Conservation (phyloP, 2,113 vertebrate species). For the Kryptolebias marmoratus region DNA sequence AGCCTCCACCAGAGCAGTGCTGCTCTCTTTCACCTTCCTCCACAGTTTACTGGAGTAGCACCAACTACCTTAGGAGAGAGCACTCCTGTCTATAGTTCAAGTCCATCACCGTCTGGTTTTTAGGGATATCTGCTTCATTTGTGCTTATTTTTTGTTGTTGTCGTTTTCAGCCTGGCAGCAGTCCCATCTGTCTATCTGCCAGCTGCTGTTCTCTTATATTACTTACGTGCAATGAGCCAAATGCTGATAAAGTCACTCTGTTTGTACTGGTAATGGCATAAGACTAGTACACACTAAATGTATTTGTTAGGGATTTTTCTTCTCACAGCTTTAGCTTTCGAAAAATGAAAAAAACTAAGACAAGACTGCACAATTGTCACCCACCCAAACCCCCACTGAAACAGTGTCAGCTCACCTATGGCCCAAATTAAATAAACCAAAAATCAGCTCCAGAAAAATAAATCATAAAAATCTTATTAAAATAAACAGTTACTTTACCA, state of each 20-base stretch:
- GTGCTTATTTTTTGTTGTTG: neutral
- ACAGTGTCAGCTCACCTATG: too few species aligned
- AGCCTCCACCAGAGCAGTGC: slow-evolving; percentile 9
- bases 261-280: neutral
- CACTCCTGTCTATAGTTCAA: neutral
- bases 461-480: too few species aligned
- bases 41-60: neutral
- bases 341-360: too few species aligned
- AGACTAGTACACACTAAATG: neutral
- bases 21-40: slow-evolving; percentile 16
- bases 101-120: slow-evolving; percentile 21
- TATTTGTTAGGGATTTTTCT: too few species aligned
- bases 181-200: slow-evolving; percentile 16
- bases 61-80: slow-evolving; percentile 7
- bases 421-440: too few species aligned
- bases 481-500: too few species aligned
- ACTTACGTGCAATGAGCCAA: neutral
- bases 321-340: too few species aligned
- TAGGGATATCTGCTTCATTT: neutral
- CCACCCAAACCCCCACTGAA: too few species aligned
- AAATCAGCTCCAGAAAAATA: too few species aligned
- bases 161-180: neutral
- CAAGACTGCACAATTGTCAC: too few species aligned
- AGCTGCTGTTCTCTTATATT: neutral
- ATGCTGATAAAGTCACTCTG: neutral